These are phyloP conservation scores for Perca flavescens DNA, from an alignment of 2,113 vertebrate species.

Conservation along the genomic window DNA sequence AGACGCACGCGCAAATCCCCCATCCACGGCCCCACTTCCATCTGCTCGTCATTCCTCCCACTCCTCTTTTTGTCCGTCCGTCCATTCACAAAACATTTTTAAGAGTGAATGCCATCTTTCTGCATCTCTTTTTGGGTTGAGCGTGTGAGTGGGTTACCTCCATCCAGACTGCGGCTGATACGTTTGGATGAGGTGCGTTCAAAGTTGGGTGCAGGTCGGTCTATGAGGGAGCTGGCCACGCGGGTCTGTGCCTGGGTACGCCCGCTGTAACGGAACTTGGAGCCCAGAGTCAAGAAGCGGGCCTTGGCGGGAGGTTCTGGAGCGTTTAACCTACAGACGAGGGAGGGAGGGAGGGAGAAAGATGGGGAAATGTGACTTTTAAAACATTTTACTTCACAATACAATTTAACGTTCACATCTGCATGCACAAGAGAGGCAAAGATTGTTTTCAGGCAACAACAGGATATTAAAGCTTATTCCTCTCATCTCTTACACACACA, in stretches of 20 bases:
- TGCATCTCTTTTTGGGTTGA: neutral
- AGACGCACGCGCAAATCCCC: neutral
- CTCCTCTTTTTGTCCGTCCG: neutral
- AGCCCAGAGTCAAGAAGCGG: conserved; percentile 80
- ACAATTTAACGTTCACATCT: neutral
- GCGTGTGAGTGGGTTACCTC: conserved; percentile 63
- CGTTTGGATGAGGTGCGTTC: conserved; percentile 80
- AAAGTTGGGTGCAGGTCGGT: conserved; percentile 75
- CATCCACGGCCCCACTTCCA: conserved; percentile 14
- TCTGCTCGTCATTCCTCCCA: conserved; percentile 28
- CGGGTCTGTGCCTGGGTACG: conserved; percentile 79
- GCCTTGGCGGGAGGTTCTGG: conserved; percentile 75
- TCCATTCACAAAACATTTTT: conserved; percentile 1
- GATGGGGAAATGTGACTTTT: neutral
- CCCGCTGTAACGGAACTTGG: conserved; percentile 82
- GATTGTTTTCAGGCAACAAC: conserved; percentile 46
- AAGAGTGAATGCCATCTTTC: neutral
- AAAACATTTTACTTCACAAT: neutral
- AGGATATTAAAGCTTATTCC: conserved; percentile 72
- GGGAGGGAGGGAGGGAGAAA: neutral
- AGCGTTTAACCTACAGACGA: conserved; percentile 71
- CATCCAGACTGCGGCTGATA: conserved; percentile 80
- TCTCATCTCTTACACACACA: neutral
- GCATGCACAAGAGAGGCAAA: neutral
- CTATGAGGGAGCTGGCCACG: conserved; percentile 79